These are phyloP conservation scores for Python bivittatus DNA, from an alignment of 2,113 vertebrate species.

Conservation along the genomic window DNA sequence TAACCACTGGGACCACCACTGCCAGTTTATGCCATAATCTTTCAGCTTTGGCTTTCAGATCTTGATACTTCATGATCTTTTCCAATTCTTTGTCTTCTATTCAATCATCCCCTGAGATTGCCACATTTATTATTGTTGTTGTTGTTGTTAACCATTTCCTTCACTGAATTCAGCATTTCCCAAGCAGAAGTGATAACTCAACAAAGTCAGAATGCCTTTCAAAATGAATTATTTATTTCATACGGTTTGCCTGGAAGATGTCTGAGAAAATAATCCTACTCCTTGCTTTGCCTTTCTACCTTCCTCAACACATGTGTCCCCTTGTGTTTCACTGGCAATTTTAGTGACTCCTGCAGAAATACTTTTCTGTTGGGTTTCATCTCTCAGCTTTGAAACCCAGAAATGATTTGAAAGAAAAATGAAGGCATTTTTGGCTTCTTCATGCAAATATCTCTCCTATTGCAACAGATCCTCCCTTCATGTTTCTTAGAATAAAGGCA, in stretches of 20 bases:
- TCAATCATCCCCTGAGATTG: too few relatives aligned
- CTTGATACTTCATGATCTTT: too few relatives aligned
- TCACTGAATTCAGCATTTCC: slow-evolving; percentile 13
- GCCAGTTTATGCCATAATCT: too few relatives aligned
- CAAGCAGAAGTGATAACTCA: background rate
- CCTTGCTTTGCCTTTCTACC: slow-evolving; percentile 9
- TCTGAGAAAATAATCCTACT: slow-evolving; percentile 9
- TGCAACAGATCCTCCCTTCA: background rate
- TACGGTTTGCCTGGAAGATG: background rate
- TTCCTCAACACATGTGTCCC: background rate
- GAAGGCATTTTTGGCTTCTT: slow-evolving; percentile 28
- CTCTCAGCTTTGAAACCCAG: slow-evolving; percentile 8
- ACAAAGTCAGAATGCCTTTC: background rate
- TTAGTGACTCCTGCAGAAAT: background rate
- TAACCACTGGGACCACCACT: too few relatives aligned
- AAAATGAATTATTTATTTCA: slow-evolving; percentile 20
- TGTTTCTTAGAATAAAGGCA: slow-evolving; percentile 21
- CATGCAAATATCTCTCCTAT: slow-evolving; percentile 39
- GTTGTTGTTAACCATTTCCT: slow-evolving; percentile 7
- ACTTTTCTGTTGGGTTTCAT: slow-evolving; percentile 15
- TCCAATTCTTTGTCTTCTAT: too few relatives aligned
- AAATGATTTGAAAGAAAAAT: slow-evolving; percentile 32
- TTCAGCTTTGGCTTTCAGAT: too few relatives aligned
- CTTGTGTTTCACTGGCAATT: slow-evolving; percentile 25
- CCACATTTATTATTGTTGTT: slow-evolving; percentile 12